A percentile compares a stretch with the other conserved stretches of the same genome.
These are phyloP conservation scores for Paracentrotus lividus DNA, from an alignment of 53 echinoderm and acorn worm species.

Conservation along the genomic window DNA sequence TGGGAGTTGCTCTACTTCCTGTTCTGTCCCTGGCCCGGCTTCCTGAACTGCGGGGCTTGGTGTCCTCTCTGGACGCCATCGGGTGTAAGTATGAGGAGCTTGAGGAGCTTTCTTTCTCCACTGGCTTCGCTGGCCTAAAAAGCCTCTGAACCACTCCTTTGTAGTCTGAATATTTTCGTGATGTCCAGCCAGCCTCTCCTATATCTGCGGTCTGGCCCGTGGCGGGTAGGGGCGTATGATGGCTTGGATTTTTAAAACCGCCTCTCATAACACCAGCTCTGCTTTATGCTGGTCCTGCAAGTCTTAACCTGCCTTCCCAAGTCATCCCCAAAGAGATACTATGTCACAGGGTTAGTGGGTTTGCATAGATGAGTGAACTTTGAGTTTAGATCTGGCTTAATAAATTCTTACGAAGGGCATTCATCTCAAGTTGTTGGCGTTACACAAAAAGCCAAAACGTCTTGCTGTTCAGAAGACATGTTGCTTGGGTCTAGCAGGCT, in stretches of 20 bases:
- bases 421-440: slow-evolving; percentile 62
- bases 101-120: slow-evolving; percentile 45
- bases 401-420: slow-evolving; percentile 62
- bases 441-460: slow-evolving; percentile 56
- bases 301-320: slow-evolving; percentile 59
- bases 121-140: slow-evolving; percentile 71
- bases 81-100: slow-evolving; percentile 10
- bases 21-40: slow-evolving; percentile 22
- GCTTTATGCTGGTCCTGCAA: slow-evolving; percentile 65
- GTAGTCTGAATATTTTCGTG: slow-evolving; percentile 44
- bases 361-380: slow-evolving; percentile 54
- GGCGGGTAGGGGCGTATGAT: slow-evolving; percentile 20
- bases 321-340: slow-evolving; percentile 70
- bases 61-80: slow-evolving; percentile 41
- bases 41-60: slow-evolving; percentile 42
- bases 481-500: not conserved
- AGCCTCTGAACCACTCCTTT: slow-evolving; percentile 22
- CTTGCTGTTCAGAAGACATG: slow-evolving; percentile 39
- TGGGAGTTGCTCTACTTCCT: slow-evolving; percentile 21
- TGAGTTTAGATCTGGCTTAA: slow-evolving; percentile 61
- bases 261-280: slow-evolving; percentile 46
- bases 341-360: slow-evolving; percentile 25
- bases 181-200: slow-evolving; percentile 50
- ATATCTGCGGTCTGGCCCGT: slow-evolving; percentile 10
- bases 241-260: not conserved